phyloP scores from a whole-genome alignment of 23 tunicate species.

The Aplidium turbinatum region DNA sequence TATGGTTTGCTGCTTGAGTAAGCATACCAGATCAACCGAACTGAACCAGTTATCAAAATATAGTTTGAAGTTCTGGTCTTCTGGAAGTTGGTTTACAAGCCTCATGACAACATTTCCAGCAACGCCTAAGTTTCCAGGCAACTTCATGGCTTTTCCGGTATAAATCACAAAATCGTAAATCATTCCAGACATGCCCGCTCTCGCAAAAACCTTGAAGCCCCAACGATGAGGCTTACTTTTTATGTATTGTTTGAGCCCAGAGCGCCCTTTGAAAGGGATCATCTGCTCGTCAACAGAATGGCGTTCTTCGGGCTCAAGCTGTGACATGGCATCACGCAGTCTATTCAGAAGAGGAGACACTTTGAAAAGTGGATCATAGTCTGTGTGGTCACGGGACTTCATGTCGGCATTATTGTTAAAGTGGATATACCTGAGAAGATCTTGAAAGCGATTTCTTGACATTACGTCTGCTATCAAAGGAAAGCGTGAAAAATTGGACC shows the following conservation, averaged over 20 bases:
- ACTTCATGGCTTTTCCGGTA: conserved; percentile 30
- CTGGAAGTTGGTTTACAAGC: conserved; percentile 15
- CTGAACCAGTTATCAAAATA: conserved; percentile 29
- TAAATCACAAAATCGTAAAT: conserved; percentile 12
- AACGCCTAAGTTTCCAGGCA: conserved; percentile 21
- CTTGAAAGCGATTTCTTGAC: conserved; percentile 26
- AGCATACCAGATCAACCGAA: too few relatives aligned
- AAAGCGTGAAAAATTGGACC: conserved; percentile 19
- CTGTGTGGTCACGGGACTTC: conserved; percentile 14
- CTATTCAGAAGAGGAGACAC: conserved; percentile 4
- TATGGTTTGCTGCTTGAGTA: too few relatives aligned
- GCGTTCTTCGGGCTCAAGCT: conserved; percentile 10
- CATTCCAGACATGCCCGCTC: conserved; percentile 17
- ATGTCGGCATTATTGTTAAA: conserved; percentile 12
- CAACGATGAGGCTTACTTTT: conserved; percentile 26
- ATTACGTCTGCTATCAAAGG: conserved; percentile 8
- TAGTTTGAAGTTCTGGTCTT: conserved; percentile 9
- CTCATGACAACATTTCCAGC: conserved; percentile 26
- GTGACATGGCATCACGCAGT: conserved; percentile 26
- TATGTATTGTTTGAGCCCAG: conserved; percentile 18
- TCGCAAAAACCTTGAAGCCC: conserved; percentile 28
- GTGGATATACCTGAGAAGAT: background rate
- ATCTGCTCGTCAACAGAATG: conserved; percentile 22
- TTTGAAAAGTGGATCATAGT: conserved; percentile 37
- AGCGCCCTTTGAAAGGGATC: conserved; percentile 26